These are phyloP conservation scores for Pterostichus niger DNA, from an alignment of 2,888 invertebrate species.

Conservation along the genomic window DNA sequence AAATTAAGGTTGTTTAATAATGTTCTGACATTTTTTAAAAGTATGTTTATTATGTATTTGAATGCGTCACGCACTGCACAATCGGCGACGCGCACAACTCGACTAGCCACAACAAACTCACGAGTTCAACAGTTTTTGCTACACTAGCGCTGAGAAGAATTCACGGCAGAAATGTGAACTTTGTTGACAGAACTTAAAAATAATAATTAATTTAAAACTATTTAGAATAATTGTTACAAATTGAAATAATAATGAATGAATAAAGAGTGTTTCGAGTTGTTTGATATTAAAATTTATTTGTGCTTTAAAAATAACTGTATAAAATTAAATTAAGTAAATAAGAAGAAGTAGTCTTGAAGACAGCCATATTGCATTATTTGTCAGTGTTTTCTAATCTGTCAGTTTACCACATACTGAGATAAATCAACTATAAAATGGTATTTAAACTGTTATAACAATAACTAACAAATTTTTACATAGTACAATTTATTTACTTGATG, in stretches of 20 bases:
- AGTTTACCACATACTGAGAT: conserved; percentile 50
- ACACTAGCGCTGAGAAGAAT: conserved; percentile 25
- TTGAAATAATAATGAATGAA: not conserved
- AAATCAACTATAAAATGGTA: conserved; percentile 57
- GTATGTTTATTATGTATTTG: conserved; percentile 24
- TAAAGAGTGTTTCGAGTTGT: not conserved
- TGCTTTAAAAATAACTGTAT: not conserved
- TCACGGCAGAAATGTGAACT: conserved; percentile 18
- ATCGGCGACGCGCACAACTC: conserved; percentile 56
- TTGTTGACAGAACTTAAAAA: conserved; percentile 3
- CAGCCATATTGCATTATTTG: conserved; percentile 61
- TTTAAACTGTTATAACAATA: conserved; percentile 38
- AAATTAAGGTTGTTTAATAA: conserved; percentile 15
- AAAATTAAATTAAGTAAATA: conserved; percentile 17
- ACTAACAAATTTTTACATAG: not conserved
- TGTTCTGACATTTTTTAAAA: conserved; percentile 28
- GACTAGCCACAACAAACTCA: conserved; percentile 58
- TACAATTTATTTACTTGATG: not conserved
- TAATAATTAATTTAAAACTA: conserved; percentile 10
- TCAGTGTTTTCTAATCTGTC: conserved; percentile 63
- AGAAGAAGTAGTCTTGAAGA: conserved; percentile 53
- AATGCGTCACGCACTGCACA: conserved; percentile 23
- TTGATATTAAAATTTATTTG: no score
- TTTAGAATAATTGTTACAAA: not conserved
- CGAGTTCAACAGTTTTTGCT: conserved; percentile 21